These are phyloP conservation scores for Callionymus lyra DNA, from an alignment of 2,113 vertebrate species.

Conservation along the genomic window DNA sequence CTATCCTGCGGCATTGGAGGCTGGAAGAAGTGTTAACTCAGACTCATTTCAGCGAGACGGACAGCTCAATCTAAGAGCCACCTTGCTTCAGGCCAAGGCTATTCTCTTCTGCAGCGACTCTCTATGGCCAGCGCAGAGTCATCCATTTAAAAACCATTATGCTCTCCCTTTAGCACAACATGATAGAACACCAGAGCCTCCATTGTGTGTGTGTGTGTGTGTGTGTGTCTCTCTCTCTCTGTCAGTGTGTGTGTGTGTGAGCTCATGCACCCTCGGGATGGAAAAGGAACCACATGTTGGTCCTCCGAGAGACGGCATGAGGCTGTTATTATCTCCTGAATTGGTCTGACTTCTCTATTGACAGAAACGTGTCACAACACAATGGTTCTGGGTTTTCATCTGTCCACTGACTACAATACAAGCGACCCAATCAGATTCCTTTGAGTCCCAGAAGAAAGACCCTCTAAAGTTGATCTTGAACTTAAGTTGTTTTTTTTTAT, in stretches of 20 bases:
- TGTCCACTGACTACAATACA: conserved; percentile 14
- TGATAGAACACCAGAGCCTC: conserved; percentile 65
- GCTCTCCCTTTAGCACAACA: conserved; percentile 74
- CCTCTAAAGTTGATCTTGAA: no score
- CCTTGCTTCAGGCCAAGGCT: conserved; percentile 68
- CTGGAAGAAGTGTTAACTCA: conserved; percentile 69
- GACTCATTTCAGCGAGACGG: conserved; percentile 74
- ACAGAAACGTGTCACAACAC: conserved; percentile 46
- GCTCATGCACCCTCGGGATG: conserved; percentile 41
- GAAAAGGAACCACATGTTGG: conserved; percentile 34
- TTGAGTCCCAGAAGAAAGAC: no score
- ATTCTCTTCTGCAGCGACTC: conserved; percentile 59
- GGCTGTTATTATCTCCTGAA: conserved; percentile 58
- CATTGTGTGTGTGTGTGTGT: conserved; percentile 37
- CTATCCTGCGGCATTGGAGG: conserved; percentile 56
- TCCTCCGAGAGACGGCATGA: conserved; percentile 48
- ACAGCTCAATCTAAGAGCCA: conserved; percentile 76
- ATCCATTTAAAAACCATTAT: conserved; percentile 82
- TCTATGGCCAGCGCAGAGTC: conserved; percentile 59
- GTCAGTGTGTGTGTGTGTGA: conserved; percentile 34
- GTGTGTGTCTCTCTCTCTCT: no score
- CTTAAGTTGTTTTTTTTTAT: no score
- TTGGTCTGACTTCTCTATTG: conserved; percentile 51
- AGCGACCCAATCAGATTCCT: no score
- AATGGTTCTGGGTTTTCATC: conserved; percentile 38